A percentile compares a stretch with the other conserved stretches of the same genome.
phyloP scores from a whole-genome alignment of 2,797 vertebrate genomes.

The Xenentodon cancila region DNA sequence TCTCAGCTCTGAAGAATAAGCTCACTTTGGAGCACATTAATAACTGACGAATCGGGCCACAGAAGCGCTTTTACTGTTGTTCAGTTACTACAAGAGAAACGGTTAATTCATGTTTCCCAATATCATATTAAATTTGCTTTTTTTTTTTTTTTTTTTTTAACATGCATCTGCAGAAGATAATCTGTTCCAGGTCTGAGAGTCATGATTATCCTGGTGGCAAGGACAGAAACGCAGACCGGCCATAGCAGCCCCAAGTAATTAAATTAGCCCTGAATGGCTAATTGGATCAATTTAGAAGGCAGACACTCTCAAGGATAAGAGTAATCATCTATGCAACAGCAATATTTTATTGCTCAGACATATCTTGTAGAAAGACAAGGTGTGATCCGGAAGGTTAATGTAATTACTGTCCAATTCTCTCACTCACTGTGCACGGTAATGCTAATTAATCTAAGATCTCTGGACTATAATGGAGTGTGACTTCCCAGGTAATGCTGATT shows the following conservation, averaged over 20 bases:
- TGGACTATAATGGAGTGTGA: conserved; percentile 74
- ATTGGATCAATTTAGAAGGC: conserved; percentile 84
- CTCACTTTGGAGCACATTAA: conserved; percentile 17
- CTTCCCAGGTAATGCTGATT: conserved; percentile 77
- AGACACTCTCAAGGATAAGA: conserved; percentile 83
- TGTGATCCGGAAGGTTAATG: conserved; percentile 82
- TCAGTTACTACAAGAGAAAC: conserved; percentile 14
- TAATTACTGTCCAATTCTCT: conserved; percentile 82
- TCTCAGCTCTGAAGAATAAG: conserved; percentile 27
- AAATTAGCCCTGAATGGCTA: conserved; percentile 82
- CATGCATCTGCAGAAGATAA: conserved; percentile 71
- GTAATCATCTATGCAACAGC: conserved; percentile 81
- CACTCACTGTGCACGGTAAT: conserved; percentile 76
- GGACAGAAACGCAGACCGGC: conserved; percentile 76
- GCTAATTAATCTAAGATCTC: conserved; percentile 81
- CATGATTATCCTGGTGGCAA: conserved; percentile 75
- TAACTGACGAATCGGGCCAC: conserved; percentile 28
- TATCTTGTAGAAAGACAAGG: conserved; percentile 81
- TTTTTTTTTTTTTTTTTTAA: too few relatives aligned
- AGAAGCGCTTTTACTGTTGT: conserved; percentile 27
- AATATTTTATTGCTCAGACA: conserved; percentile 78
- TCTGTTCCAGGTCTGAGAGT: conserved; percentile 66
- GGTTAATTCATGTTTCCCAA: conserved; percentile 56
- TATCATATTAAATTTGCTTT: conserved; percentile 70
- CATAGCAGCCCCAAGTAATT: conserved; percentile 74